Percentiles rank a stretch among this genome's conserved stretches.
Evolutionary conservation across 2,797 vertebrate genomes (phyloP).

Genomic region (Tauraco hartlaubi): DNA sequence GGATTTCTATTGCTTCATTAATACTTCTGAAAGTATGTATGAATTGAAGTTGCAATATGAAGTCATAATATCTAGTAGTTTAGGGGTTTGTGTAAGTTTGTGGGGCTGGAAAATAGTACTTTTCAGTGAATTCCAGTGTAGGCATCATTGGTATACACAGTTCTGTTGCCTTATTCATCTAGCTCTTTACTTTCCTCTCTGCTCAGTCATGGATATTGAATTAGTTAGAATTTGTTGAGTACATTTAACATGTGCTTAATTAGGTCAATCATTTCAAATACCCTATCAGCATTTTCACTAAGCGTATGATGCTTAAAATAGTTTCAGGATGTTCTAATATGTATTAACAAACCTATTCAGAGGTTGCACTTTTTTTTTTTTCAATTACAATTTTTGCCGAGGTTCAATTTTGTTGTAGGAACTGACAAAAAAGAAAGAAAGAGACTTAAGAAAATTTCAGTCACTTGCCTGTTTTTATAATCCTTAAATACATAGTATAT

Average conservation of each 20-base stretch:
- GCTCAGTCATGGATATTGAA: not conserved
- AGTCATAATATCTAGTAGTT: not conserved
- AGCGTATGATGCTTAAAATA: conserved; percentile 25
- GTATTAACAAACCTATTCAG: conserved; percentile 11
- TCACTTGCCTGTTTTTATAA: not conserved
- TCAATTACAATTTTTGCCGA: conserved; percentile 28
- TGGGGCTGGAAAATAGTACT: not conserved
- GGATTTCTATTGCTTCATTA: not conserved
- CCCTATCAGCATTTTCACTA: not conserved
- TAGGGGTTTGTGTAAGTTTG: not conserved
- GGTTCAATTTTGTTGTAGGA: conserved; percentile 34
- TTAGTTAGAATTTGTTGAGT: conserved; percentile 28
- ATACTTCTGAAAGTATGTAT: not conserved
- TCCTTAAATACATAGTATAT: not conserved
- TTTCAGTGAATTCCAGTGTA: not conserved
- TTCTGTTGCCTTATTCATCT: not conserved
- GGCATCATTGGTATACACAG: not conserved
- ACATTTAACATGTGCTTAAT: conserved; percentile 45
- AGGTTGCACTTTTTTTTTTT: conserved; percentile 13
- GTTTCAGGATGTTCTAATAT: conserved; percentile 40
- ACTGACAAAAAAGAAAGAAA: conserved; percentile 5
- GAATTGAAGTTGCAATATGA: not conserved
- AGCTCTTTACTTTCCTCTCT: not conserved
- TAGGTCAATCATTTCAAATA: conserved; percentile 44
- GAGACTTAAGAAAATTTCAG: conserved; percentile 39